Conservation (phyloP, 2,113 vertebrate species). For the Mirza zaza region DNA sequence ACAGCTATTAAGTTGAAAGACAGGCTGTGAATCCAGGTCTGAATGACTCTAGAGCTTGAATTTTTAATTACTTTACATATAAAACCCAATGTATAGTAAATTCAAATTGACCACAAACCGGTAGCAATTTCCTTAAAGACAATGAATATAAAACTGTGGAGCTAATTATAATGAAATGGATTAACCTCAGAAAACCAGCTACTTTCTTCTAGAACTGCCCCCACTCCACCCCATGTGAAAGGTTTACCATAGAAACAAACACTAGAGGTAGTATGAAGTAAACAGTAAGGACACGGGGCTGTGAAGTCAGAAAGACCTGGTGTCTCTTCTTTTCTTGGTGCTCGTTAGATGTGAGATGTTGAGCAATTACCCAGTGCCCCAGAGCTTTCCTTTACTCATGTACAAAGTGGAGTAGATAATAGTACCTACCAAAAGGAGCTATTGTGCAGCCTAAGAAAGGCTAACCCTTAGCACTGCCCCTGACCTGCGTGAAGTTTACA, state of each 20-base stretch:
- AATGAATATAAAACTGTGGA: neutral
- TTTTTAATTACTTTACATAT: constrained; percentile 46
- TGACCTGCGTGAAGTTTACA: neutral
- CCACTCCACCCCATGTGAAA: neutral
- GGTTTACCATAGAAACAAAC: neutral
- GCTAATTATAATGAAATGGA: neutral
- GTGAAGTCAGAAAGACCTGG: neutral
- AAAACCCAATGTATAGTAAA: neutral
- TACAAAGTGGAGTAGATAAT: neutral
- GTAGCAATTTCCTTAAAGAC: neutral
- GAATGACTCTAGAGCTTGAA: neutral
- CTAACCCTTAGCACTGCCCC: neutral
- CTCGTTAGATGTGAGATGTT: neutral
- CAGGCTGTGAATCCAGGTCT: neutral
- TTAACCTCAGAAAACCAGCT: neutral
- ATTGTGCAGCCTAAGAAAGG: neutral
- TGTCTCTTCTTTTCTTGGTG: neutral
- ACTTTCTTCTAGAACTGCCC: neutral
- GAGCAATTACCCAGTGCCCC: neutral
- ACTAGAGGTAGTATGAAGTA: neutral
- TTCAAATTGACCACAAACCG: constrained; percentile 26
- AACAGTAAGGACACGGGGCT: neutral
- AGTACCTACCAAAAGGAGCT: neutral
- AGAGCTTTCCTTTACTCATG: neutral
- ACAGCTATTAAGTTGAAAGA: constrained; percentile 41